Evolutionary conservation across 2,113 vertebrate species (phyloP).

Genomic region (Mesocricetus auratus): DNA sequence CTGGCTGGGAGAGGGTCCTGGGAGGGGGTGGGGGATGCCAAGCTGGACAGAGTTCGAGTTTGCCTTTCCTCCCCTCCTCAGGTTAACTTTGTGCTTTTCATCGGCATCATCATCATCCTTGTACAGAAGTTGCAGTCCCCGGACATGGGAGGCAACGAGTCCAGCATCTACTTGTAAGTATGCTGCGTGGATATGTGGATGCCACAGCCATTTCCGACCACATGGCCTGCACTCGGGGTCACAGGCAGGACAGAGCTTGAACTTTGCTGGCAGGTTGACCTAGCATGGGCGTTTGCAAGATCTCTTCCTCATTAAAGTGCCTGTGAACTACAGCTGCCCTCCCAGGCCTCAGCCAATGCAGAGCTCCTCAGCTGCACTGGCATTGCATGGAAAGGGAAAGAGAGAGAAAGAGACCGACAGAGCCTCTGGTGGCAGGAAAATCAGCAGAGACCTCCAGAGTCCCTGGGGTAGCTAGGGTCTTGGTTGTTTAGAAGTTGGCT

Average conservation of each 20-base stretch:
- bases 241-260: neutral
- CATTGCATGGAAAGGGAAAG: neutral
- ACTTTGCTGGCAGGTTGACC: neutral
- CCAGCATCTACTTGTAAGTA: conserved; percentile 99
- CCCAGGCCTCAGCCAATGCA: neutral
- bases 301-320: conserved; percentile 24
- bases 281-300: neutral
- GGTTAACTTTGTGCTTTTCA: conserved; percentile 98
- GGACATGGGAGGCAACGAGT: conserved; percentile 98
- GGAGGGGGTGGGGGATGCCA: too few species aligned
- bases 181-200: neutral
- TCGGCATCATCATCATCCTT: conserved; percentile 98
- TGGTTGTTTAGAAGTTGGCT: neutral
- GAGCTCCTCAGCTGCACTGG: neutral
- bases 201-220: neutral
- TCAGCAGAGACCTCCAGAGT: neutral
- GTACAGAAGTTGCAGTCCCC: conserved; percentile 99
- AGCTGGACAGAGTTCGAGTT: accelerated
- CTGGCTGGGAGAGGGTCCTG: neutral
- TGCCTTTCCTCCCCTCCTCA: conserved; percentile 74
- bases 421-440: neutral
- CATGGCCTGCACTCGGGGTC: neutral
- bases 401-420: neutral
- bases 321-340: neutral
- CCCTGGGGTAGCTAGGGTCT: neutral